Conservation (phyloP, 2,797 vertebrate species). For the Spinus olivaceus region DNA sequence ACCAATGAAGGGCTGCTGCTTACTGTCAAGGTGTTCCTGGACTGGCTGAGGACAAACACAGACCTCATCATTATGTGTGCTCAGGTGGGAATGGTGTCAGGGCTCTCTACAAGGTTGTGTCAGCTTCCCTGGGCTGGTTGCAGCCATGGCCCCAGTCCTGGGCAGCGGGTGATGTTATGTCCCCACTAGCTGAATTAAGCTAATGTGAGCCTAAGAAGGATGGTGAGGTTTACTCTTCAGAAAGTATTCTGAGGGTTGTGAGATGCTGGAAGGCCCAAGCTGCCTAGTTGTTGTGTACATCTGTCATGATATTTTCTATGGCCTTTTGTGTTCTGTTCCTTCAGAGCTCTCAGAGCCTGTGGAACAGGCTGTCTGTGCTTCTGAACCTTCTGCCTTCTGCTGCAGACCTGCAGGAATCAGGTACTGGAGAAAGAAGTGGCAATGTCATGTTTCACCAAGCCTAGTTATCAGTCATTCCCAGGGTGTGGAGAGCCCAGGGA, state of each 20-base stretch:
- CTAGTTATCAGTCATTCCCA: neutral
- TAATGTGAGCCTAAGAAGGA: neutral
- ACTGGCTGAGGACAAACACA: slow-evolving; percentile 94
- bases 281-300: accelerated
- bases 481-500: neutral
- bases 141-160: neutral
- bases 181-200: neutral
- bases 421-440: slow-evolving; percentile 66
- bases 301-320: neutral
- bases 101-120: neutral
- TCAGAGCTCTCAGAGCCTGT: slow-evolving; percentile 96
- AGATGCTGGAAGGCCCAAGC: neutral
- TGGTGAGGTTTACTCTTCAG: neutral
- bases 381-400: slow-evolving; percentile 93
- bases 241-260: neutral
- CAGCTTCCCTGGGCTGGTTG: neutral
- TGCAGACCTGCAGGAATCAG: slow-evolving; percentile 88
- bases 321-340: neutral
- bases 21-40: slow-evolving; percentile 92
- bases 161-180: neutral
- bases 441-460: neutral
- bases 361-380: slow-evolving; percentile 96
- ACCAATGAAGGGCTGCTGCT: slow-evolving; percentile 89
- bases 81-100: neutral
- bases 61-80: slow-evolving; percentile 97